phyloP scores from a whole-genome alignment of 2,797 vertebrate genomes.

The Brachymystax lenok region DNA sequence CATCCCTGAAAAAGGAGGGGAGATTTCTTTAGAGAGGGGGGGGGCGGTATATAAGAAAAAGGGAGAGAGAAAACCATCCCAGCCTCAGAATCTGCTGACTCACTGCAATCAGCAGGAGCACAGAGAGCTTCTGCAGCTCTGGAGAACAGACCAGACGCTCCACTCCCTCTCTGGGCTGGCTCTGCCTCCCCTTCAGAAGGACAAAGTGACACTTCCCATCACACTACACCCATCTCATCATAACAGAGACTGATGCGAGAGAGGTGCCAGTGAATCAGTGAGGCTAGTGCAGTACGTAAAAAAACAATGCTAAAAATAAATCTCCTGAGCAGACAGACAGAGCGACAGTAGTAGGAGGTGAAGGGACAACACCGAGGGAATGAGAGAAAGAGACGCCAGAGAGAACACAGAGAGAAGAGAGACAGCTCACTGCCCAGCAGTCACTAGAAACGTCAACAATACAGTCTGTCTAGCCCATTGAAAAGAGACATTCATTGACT shows the following conservation, averaged over 20 bases:
- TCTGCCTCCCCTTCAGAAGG: conserved; percentile 64
- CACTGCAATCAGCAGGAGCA: conserved; percentile 63
- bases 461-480: neutral
- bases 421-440: neutral
- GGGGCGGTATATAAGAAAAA: no score
- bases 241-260: conserved; percentile 50
- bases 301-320: conserved; percentile 49
- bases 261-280: conserved; percentile 40
- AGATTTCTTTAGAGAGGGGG: neutral
- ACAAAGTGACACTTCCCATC: conserved; percentile 54
- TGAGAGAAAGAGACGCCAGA: conserved; percentile 15
- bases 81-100: conserved; percentile 71
- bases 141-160: no score
- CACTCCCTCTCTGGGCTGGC: neutral
- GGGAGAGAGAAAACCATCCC: no score
- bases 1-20: conserved; percentile 40
- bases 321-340: conserved; percentile 26
- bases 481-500: neutral
- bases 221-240: conserved; percentile 30
- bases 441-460: neutral
- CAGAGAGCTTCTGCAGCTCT: conserved; percentile 5
- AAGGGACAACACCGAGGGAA: neutral
- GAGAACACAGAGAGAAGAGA: neutral
- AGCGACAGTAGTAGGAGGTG: neutral
- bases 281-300: conserved; percentile 36